Conservation (phyloP, 2,113 vertebrate genomes). For the Halichoerus grypus region DNA sequence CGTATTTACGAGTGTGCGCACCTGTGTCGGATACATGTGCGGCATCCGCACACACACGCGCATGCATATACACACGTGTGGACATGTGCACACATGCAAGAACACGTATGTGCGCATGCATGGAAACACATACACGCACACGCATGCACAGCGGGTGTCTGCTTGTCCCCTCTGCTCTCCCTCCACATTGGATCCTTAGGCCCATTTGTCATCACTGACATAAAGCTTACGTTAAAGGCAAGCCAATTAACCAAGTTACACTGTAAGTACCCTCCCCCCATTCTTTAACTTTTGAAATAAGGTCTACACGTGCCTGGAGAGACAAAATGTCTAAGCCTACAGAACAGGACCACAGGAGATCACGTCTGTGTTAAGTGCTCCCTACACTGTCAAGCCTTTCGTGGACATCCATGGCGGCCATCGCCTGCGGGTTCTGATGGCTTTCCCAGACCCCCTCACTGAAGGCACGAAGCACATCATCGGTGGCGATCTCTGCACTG, state of each 20-base stretch:
- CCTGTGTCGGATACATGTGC: accelerated
- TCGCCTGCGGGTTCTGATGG: accelerated
- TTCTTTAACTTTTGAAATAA: not conserved
- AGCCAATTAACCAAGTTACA: too few relatives aligned
- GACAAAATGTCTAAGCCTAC: not conserved
- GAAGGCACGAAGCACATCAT: accelerated
- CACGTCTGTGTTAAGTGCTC: too few relatives aligned
- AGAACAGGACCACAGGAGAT: accelerated
- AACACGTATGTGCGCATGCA: too few relatives aligned
- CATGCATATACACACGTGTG: too few relatives aligned
- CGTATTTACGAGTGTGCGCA: accelerated
- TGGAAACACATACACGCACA: too few relatives aligned
- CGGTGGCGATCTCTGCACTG: not conserved
- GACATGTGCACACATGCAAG: too few relatives aligned
- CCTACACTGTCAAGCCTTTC: not conserved
- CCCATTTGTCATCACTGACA: not conserved
- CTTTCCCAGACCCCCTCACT: accelerated
- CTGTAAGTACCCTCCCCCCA: too few relatives aligned
- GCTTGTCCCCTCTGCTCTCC: not conserved
- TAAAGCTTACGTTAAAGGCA: not conserved
- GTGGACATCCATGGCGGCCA: not conserved
- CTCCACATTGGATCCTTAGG: accelerated
- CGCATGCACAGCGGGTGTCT: not conserved
- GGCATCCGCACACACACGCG: accelerated
- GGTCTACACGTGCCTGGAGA: not conserved